These are phyloP conservation scores for Cricetomys ansorgei DNA, from an alignment of 2,113 vertebrate species.

Conservation along the genomic window DNA sequence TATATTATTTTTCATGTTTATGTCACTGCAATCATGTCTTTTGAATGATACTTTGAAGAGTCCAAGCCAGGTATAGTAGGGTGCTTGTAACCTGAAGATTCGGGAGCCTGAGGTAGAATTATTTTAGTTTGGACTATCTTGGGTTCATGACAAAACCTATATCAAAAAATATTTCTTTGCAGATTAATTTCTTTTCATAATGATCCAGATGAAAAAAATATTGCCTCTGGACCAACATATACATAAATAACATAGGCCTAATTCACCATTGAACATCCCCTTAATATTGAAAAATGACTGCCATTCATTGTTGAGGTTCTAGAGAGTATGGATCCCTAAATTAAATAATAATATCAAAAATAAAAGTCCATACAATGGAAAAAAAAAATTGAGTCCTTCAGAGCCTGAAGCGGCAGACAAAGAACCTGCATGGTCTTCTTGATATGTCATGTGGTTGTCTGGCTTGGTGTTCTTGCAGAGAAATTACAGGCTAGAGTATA, in stretches of 20 bases:
- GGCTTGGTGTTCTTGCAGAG: no score
- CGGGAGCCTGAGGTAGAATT: neutral
- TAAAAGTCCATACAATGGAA: neutral
- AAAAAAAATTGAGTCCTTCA: no score
- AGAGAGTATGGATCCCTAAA: neutral
- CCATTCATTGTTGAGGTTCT: neutral
- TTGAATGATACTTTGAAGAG: neutral
- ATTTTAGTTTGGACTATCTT: neutral
- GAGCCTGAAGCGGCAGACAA: no score
- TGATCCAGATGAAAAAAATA: neutral
- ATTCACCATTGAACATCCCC: neutral
- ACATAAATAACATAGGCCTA: neutral
- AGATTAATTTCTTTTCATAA: neutral
- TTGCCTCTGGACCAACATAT: neutral
- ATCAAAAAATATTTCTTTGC: no score
- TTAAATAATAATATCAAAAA: slow-evolving; percentile 27
- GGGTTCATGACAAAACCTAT: neutral
- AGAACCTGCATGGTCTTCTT: no score
- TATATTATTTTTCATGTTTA: neutral
- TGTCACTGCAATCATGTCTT: neutral
- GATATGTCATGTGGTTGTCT: no score
- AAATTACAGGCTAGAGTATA: no score
- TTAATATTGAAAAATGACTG: neutral
- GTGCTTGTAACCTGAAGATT: neutral
- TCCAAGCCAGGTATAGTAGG: no score